A percentile compares a stretch with the other conserved stretches of the same genome.
phyloP scores from a whole-genome alignment of 1,140 invertebrate genomes.

The Bombus affinis region DNA sequence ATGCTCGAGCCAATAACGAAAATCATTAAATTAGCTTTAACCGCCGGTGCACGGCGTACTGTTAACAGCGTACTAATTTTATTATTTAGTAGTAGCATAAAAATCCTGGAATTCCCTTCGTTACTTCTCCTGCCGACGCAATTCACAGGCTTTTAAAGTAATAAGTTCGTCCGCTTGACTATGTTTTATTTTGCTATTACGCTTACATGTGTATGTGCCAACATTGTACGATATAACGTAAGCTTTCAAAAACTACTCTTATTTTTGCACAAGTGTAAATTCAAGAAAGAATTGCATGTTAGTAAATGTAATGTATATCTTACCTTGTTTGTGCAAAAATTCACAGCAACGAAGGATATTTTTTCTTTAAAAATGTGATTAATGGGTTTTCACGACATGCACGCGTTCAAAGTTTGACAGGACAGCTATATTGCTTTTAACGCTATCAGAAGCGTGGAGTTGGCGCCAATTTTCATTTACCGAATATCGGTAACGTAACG shows the following conservation, averaged over 20 bases:
- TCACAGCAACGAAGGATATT: neutral
- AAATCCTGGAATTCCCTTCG: constrained; percentile 48
- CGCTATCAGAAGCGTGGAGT: too few species aligned
- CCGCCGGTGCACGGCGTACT: constrained; percentile 64
- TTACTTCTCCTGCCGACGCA: constrained; percentile 27
- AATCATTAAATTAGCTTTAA: constrained; percentile 80
- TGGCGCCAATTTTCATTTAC: neutral
- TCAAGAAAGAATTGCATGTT: neutral
- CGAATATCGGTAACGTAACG: neutral
- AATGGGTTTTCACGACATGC: neutral
- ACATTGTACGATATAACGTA: neutral
- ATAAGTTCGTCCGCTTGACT: constrained; percentile 5
- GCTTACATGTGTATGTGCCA: neutral
- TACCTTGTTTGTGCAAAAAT: neutral
- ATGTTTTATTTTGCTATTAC: neutral
- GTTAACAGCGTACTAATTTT: constrained; percentile 79
- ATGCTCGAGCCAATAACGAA: constrained; percentile 77
- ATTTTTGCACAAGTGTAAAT: too few species aligned
- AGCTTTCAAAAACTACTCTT: neutral
- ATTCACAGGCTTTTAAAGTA: constrained; percentile 7
- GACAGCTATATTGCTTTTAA: neutral
- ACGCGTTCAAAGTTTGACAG: too few species aligned
- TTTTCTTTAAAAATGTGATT: neutral
- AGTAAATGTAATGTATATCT: too few species aligned
- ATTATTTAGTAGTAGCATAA: constrained; percentile 73